Evolutionary conservation across 2,797 vertebrate genomes (phyloP).

Genomic region (Pristis pectinata): DNA sequence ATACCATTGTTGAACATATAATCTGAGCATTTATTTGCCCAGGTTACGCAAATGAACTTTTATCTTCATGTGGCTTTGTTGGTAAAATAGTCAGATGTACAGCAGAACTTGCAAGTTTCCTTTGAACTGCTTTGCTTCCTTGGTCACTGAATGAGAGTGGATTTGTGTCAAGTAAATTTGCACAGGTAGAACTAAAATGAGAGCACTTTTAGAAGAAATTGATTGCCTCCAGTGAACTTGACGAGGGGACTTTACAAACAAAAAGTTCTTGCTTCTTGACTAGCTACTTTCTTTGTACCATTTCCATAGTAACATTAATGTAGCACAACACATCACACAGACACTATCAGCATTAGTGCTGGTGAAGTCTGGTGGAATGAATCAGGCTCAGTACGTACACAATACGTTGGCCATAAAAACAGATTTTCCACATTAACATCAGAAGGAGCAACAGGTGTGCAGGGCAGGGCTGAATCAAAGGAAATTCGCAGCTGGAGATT

Average conservation of each 20-base stretch:
- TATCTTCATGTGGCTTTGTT: not conserved
- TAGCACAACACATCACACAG: not conserved
- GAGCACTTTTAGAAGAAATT: not conserved
- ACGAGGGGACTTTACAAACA: not conserved
- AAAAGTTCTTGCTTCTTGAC: not conserved
- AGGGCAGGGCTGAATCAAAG: not conserved
- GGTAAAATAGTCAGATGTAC: not conserved
- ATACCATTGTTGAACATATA: not conserved
- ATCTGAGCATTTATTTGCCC: not conserved
- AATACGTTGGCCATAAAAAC: not conserved
- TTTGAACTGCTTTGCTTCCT: not conserved
- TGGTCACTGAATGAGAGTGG: not conserved
- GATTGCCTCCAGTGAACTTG: not conserved
- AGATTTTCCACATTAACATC: not conserved
- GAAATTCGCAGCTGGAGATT: not conserved
- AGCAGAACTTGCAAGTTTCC: not conserved
- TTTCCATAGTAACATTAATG: not conserved
- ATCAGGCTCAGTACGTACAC: not conserved
- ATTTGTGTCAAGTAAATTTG: not conserved
- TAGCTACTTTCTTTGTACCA: not conserved
- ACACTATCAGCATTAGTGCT: too few relatives aligned
- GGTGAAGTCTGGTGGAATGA: not conserved
- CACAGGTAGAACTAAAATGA: not conserved
- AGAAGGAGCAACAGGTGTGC: not conserved
- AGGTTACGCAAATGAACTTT: too few relatives aligned